Base-by-base conservation (phyloP, 2,113 vertebrate genomes). In the Apeltes quadracus region DNA sequence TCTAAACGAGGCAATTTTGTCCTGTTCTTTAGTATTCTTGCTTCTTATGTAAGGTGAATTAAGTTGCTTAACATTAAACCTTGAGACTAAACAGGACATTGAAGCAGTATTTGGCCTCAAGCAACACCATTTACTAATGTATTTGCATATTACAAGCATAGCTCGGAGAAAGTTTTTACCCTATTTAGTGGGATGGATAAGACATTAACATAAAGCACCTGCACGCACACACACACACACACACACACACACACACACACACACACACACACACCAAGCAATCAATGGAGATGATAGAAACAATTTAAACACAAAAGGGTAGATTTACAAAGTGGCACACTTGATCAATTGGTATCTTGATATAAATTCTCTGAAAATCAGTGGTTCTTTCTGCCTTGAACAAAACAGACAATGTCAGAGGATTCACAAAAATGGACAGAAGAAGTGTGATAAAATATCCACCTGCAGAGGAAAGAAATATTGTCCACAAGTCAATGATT, bases 211-310 rank as follows among this genome's bases (percentile, higher is more conserved):
- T 56, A 59, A 77, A 76, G 72, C 61, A 25, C 34, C 67, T 46
- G 63, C 68, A 68, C 50, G 20, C 46, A 66, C 68, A 72, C 56
- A 29, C 46, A 63, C 68, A 66, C 68, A 68, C 50, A 22, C 46
- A 66, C 68, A 72, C 56, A 29, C 46, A 63, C 68, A 71, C 66
- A 73, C 79, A 43, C 23, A 55, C 57, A 70, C 48, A 68, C 72
- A 56, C 69, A 74, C 81, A 46, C 38, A 53, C 48, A 69, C 53
- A n/a, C 43, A 67, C 71, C 36, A 41, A 16, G 44, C 59, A 81
- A 86, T 90, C 85, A 84, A 69, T 85, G 65, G 62, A 63, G 69
- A 79, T 84, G 81, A 88, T 88, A 73, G 81, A 87, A 76, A 83
- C 66, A 77, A 59, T 84, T 73, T 81, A 82, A 79, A 89, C 57